These are phyloP conservation scores for Ophioderma brevispina DNA, from an alignment of 35 echinoderm and acorn worm species.

Conservation along the genomic window DNA sequence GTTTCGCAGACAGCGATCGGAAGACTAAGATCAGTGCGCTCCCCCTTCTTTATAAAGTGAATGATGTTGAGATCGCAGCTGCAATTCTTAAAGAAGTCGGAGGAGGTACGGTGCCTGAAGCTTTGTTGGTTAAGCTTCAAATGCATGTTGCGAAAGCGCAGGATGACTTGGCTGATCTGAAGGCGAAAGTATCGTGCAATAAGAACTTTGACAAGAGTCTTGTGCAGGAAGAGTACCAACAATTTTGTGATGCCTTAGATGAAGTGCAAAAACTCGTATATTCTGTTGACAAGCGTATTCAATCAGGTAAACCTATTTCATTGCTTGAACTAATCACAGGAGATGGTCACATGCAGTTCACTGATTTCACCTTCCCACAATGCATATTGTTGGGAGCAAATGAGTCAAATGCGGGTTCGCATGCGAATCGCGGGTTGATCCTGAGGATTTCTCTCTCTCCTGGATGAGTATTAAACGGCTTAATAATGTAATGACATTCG, in stretches of 20 bases:
- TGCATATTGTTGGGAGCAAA: too few species aligned
- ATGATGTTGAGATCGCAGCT: neutral
- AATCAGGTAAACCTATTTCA: too few species aligned
- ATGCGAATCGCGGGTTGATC: too few species aligned
- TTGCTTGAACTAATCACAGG: too few species aligned
- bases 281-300: neutral
- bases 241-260: neutral
- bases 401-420: too few species aligned
- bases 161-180: neutral
- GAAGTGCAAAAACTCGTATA: neutral
- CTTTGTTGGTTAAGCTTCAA: neutral
- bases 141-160: neutral
- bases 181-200: neutral
- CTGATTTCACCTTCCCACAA: too few species aligned
- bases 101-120: neutral
- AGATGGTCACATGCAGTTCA: too few species aligned
- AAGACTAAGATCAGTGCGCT: neutral
- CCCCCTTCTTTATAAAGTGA: neutral
- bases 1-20: neutral
- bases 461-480: too few species aligned
- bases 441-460: too few species aligned
- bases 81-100: neutral
- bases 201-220: neutral
- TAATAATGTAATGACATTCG: too few species aligned
- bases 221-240: neutral